These are phyloP conservation scores for Limnephilus lunatus DNA, from an alignment of 2,888 invertebrate species.

Conservation along the genomic window DNA sequence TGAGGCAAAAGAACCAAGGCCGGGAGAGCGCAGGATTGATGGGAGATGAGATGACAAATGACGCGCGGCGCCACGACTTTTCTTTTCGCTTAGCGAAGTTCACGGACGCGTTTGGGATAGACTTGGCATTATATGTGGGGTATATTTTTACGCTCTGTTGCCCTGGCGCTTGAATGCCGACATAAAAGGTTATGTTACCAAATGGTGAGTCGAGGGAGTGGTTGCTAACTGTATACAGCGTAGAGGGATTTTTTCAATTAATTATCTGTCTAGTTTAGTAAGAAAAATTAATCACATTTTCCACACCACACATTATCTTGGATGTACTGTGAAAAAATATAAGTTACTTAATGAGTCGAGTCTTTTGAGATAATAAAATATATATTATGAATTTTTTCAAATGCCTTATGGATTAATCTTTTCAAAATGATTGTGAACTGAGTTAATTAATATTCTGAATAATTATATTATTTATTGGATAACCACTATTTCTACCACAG, in stretches of 20 bases:
- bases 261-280: neutral
- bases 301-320: neutral
- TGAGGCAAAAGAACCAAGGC: neutral
- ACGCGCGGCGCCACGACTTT: neutral
- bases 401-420: neutral
- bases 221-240: neutral
- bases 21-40: slow-evolving; percentile 20
- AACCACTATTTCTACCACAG: no score
- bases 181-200: neutral
- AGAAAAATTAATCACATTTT: neutral
- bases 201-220: neutral
- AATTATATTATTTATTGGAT: no score
- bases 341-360: neutral
- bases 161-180: neutral
- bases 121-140: neutral
- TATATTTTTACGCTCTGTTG: neutral
- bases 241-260: neutral
- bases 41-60: slow-evolving; percentile 17
- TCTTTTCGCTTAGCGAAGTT: neutral
- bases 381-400: neutral
- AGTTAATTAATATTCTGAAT: neutral
- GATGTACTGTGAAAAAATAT: neutral
- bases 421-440: neutral
- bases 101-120: neutral
- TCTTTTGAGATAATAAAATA: neutral